Conservation (phyloP, 2,113 vertebrate genomes). For the Pleuronectes platessa region DNA sequence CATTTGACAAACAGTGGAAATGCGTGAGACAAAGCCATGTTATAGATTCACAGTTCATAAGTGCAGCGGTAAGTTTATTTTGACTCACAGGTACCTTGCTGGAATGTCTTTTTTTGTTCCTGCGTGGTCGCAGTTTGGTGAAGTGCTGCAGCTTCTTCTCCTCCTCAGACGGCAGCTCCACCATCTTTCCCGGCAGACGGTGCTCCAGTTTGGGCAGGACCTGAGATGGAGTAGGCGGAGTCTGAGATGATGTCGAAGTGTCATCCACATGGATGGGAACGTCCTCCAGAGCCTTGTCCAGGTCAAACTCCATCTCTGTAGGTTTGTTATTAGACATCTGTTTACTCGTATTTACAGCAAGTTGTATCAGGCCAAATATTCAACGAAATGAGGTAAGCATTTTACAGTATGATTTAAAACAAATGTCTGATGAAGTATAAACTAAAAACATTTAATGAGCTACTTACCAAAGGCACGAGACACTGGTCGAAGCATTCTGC, state of each 20-base stretch:
- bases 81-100: slow-evolving; percentile 91
- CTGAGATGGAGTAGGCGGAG: slow-evolving; percentile 72
- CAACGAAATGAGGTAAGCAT: no score
- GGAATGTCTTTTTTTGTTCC: slow-evolving; percentile 92
- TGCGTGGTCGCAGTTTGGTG: slow-evolving; percentile 92
- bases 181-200: slow-evolving; percentile 83
- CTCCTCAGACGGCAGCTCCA: slow-evolving; percentile 94
- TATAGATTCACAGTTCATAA: no score
- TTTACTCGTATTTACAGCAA: not conserved
- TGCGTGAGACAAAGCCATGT: not conserved
- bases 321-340: not conserved
- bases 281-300: slow-evolving; percentile 95
- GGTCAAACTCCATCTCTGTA: slow-evolving; percentile 98
- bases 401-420: no score
- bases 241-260: slow-evolving; percentile 85
- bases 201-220: slow-evolving; percentile 82
- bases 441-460: not conserved
- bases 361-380: not conserved
- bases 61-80: not conserved
- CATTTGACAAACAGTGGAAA: no score
- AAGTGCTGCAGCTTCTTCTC: slow-evolving; percentile 95
- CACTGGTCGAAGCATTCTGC: slow-evolving; percentile 95
- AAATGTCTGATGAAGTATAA: not conserved
- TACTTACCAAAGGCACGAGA: slow-evolving; percentile 94
- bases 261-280: slow-evolving; percentile 92